Evolutionary conservation across 2,888 invertebrate species (phyloP), one percentile per base, ranked within the genome.

Genomic region (Ommatoiulus sabulosus): DNA sequence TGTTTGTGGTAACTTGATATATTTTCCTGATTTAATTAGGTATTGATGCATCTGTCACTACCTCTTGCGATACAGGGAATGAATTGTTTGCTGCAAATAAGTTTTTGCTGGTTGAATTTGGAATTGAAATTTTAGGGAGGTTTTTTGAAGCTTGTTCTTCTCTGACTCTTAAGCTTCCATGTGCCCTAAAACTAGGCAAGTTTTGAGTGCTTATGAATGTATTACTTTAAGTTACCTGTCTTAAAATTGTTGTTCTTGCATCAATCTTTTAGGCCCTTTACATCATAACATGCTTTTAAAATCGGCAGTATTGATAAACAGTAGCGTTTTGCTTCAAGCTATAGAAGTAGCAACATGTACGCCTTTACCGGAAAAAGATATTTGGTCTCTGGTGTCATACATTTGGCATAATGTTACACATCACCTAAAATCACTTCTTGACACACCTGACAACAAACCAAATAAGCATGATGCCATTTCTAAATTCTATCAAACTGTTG

Each of bases 401-500:
- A 80, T 80, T 15, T 80, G 80, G 80, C 35, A 12, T 3, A 80
- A 80, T 12, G 80, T 80, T 35, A 80, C 80, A 12, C 35, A 35
- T 80, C 35, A 80, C 35, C 80, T 80, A 12, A 80, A 80, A 80
- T 24, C 80, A 24, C 80, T 12, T 80, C 24, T 80, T 12, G 80
- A 80, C 12, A 80, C 24, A 5, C 80, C 35, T 35, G 80, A 80
- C 12, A 80, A 20, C 8, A 72, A 80, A 10, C 80, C 10, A 80
- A 80, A 80, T 12, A 3, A 15, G 35, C 80, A 80, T 24, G 80
- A 80, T 35, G 35, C 35, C 35, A 35, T 80, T 80, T 80, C 80
- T 35, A 80, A 80, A 35, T 80, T 80, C 35, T 80, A 7, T 35
- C 80, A 80, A 80, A 80, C 80, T 80, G 80, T 80, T 5, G 80